These are phyloP conservation scores for Apeltes quadracus DNA, from an alignment of 2,113 vertebrate genomes.

Conservation along the genomic window DNA sequence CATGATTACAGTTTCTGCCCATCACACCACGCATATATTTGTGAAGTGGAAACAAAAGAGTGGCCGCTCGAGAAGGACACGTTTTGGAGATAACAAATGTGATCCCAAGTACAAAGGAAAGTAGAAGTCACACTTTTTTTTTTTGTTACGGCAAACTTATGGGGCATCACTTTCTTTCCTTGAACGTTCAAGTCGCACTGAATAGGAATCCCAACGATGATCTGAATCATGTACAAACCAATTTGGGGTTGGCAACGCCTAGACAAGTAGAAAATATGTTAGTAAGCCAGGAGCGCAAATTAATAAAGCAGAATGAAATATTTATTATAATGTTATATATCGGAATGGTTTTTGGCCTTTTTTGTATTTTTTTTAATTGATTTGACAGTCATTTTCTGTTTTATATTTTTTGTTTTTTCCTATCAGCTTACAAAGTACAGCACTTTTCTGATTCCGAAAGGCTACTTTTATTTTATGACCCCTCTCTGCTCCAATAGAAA, in stretches of 20 bases:
- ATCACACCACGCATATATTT: slow-evolving; percentile 8
- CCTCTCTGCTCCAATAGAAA: slow-evolving; percentile 1
- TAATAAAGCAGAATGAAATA: not conserved
- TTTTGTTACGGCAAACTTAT: not conserved
- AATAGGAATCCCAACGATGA: not conserved
- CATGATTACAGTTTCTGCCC: not conserved
- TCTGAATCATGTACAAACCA: not conserved
- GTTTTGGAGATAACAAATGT: not conserved
- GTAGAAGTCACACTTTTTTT: no score
- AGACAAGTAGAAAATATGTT: not conserved
- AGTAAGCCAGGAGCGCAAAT: not conserved
- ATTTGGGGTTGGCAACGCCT: not conserved
- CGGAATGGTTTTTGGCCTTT: not conserved
- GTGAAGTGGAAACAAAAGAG: not conserved
- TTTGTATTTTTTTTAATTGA: not conserved
- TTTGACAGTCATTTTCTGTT: not conserved
- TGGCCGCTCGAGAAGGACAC: slow-evolving; percentile 1
- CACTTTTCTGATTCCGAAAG: not conserved
- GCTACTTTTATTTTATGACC: slow-evolving; percentile 27
- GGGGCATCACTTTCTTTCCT: not conserved
- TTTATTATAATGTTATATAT: not conserved
- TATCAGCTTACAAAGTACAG: not conserved
- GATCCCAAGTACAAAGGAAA: not conserved
- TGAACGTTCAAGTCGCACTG: not conserved
- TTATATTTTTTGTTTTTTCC: not conserved